Evolutionary conservation across 2,113 vertebrate genomes (phyloP), one percentile per base, ranked within the genome.

Genomic region (Phasianus colchicus): DNA sequence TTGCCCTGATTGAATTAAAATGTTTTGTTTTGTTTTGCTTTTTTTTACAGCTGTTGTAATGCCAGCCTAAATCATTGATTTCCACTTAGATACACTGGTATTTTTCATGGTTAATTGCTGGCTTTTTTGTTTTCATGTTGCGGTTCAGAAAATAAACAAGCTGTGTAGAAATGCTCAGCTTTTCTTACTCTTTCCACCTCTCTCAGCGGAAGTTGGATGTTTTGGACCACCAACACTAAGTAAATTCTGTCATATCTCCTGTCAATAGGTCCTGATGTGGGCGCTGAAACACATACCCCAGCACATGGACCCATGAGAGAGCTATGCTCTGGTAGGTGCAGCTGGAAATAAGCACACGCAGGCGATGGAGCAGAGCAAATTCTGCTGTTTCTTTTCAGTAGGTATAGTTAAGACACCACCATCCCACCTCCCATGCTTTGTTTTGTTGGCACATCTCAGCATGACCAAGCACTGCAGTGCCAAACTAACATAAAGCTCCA

Each of bases 121-220:
- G 74, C 43, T 89, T 82, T 50, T 63, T 32, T 6, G 13, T 75
- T 93, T 79, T 84, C 36, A 54, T 45, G 16, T 54, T 4, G 3
- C 42, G 43, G 45, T 92, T 90, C 81, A 84, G 71, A 92, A 90
- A 12, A 81, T 73, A 88, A 92, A 88, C 12, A 54, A 52, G n/a
- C 58, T 73, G 58, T 38, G 63, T 34, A 57, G 70, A 82, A 95
- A 82, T 43, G n/a, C 27, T 84, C 87, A 18, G 60, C 5, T 73
- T 61, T 80, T 76, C 70, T 85, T 76, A 40, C 8, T 75, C 58
- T 54, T 42, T 60, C 20, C 27, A 70, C 20, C 18, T 47, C 67
- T 83, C 9, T 54, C 77, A 82, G 45, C 21, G 76, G 32, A 89
- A 78, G 67, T 58, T 54, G 73, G 24, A 32, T 38, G 13, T 13